Percentiles rank a stretch among this genome's conserved stretches.
Evolutionary conservation across 1,140 invertebrate genomes (phyloP).

Genomic region (Lamellibrachia luymesi): DNA sequence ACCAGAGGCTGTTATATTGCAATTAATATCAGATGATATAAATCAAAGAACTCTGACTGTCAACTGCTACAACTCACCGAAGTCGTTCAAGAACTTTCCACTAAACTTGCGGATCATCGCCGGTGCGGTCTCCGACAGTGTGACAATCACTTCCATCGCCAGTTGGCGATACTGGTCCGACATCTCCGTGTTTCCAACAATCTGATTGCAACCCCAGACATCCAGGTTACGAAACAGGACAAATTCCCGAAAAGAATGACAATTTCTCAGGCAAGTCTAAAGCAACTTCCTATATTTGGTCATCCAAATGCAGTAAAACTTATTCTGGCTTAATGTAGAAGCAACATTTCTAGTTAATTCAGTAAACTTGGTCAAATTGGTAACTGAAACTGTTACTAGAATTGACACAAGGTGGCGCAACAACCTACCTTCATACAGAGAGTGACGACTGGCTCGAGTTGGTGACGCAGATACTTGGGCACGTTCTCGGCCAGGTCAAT

Average conservation of each 20-base stretch:
- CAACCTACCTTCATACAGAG: slow-evolving; percentile 80
- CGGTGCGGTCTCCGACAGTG: slow-evolving; percentile 89
- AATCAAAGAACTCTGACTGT: background rate
- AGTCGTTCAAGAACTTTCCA: slow-evolving; percentile 70
- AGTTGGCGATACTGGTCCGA: slow-evolving; percentile 86
- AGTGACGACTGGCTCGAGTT: slow-evolving; percentile 83
- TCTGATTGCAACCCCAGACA: slow-evolving; percentile 34
- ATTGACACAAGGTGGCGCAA: background rate
- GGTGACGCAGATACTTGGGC: slow-evolving; percentile 86
- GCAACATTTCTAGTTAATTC: too few species aligned
- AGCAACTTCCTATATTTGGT: too few species aligned
- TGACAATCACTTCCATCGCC: slow-evolving; percentile 90
- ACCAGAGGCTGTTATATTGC: too few species aligned
- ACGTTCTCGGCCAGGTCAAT: slow-evolving; percentile 91
- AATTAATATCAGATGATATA: too few species aligned
- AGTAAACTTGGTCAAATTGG: background rate
- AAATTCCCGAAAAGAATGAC: background rate
- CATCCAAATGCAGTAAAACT: too few species aligned
- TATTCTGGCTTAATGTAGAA: background rate
- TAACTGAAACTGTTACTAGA: background rate
- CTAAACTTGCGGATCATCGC: slow-evolving; percentile 90
- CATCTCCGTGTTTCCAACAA: slow-evolving; percentile 72
- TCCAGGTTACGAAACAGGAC: background rate
- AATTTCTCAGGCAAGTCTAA: too few species aligned
- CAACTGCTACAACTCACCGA: slow-evolving; percentile 44